phyloP scores from a whole-genome alignment of 1,140 invertebrate species.

The Lepidurus packardi region DNA sequence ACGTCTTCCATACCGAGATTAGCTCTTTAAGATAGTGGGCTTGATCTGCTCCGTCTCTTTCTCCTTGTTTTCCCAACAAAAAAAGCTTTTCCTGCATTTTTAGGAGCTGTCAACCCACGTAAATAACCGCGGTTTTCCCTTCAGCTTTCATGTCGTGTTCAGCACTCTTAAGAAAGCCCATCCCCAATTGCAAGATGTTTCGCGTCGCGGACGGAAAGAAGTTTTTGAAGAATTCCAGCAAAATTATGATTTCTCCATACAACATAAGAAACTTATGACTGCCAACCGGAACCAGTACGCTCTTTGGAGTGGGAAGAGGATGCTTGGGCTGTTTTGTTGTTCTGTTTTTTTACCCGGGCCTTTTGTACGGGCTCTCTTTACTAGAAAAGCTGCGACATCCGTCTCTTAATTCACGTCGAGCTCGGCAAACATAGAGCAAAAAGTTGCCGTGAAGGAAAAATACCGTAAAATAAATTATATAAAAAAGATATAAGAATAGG shows the following conservation, averaged over 20 bases:
- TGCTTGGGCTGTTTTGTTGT: not conserved
- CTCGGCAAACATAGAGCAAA: not conserved
- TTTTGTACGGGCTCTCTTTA: not conserved
- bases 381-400: not conserved
- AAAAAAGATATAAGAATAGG: no score
- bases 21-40: slow-evolving; percentile 15
- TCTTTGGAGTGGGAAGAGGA: not conserved
- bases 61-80: not conserved
- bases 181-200: not conserved
- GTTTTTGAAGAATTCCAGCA: not conserved
- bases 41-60: not conserved
- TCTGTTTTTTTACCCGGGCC: not conserved
- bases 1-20: slow-evolving; percentile 13
- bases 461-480: no score
- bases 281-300: not conserved
- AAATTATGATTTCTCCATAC: not conserved
- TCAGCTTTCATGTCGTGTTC: not conserved
- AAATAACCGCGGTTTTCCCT: not conserved
- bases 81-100: not conserved
- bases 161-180: not conserved
- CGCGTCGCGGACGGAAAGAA: not conserved
- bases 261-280: slow-evolving; percentile 11
- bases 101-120: not conserved
- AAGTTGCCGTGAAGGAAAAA: not conserved
- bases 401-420: not conserved